These are phyloP conservation scores for Plutella xylostella DNA, from an alignment of 2,888 invertebrate genomes.

Conservation along the genomic window DNA sequence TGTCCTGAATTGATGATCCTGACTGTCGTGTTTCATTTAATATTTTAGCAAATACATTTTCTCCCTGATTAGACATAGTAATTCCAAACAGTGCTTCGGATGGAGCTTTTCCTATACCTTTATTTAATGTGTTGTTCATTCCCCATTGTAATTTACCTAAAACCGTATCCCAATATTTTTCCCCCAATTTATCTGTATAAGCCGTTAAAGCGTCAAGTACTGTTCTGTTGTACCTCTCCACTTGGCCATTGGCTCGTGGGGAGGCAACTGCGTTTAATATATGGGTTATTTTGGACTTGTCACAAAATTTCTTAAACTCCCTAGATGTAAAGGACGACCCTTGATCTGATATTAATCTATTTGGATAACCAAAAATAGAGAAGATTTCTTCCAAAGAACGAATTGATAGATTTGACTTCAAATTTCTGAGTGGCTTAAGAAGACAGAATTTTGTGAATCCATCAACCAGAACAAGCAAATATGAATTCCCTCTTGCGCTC, in stretches of 20 bases:
- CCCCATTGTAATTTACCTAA: too few relatives aligned
- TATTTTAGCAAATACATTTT: too few relatives aligned
- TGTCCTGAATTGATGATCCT: too few relatives aligned
- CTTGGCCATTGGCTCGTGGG: slow-evolving; percentile 20
- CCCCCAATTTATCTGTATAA: too few relatives aligned
- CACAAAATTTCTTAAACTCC: not conserved
- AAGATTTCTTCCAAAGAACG: not conserved
- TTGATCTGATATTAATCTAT: not conserved
- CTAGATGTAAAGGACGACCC: not conserved
- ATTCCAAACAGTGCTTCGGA: too few relatives aligned
- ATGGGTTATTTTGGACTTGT: slow-evolving; percentile 9
- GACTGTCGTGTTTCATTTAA: too few relatives aligned
- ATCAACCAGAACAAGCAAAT: slow-evolving; percentile 1
- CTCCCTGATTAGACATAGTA: too few relatives aligned
- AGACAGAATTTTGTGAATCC: not conserved
- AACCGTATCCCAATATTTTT: too few relatives aligned
- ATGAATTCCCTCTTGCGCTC: not conserved
- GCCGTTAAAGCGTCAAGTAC: slow-evolving; percentile 14
- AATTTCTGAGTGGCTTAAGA: not conserved
- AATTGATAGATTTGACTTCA: not conserved
- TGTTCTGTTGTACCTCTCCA: slow-evolving; percentile 19
- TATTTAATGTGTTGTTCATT: too few relatives aligned
- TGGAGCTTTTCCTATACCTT: too few relatives aligned
- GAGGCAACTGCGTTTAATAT: slow-evolving; percentile 19
- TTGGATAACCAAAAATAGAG: not conserved